Base-by-base conservation (phyloP, 2,797 vertebrate species). In the Crenuchus spilurus region DNA sequence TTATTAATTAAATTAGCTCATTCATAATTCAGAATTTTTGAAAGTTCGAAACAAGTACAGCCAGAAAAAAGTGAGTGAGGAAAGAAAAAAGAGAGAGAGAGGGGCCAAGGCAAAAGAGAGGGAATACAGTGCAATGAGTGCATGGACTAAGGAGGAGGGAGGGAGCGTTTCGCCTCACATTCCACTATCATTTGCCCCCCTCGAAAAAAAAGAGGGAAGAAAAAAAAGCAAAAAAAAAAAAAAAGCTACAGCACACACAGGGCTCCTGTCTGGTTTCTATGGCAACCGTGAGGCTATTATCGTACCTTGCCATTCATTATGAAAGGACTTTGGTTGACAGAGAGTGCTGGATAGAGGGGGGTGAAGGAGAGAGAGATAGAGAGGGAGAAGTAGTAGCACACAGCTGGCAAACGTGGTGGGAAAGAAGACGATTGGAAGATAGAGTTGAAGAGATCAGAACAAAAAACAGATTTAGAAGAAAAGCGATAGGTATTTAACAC, bases 291-390 rank as follows among this genome's bases (percentile, higher is more conserved):
- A 89, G 95, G 92, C 95, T 94, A 97, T 98, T 97, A 97, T 96
- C 92, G 90, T 94, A 96, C 95, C 95, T 96, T 96, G 94, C 95
- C 94, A 97, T 98, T 99, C 96, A 96, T 97, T 94, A 96, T 95
- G 93, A 97, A 95, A 94, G 94, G 94, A 94, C 92, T 94, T 92
- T 87, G 91, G 94, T 93, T 94, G 95, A 94, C 89, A 91, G 93
- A 92, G 90, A 86, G 88, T 89, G 88, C 88, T 86, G 88, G 90
- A 65, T 77, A 66, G 41, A 61, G 72, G 57, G 74, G 80, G 74
- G 52, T n/a, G 61, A 70, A 68, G 70, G 70, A 20, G 26, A 54
- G 64, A 30, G 14, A 78, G 72, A 72, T 70, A 75, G 76, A 66
- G 55, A 63, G 78, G 37, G 26, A 52, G 60, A 49, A 24, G 20